These are phyloP conservation scores for Cosmia pyralina DNA, from an alignment of 2,888 invertebrate genomes.

Conservation along the genomic window DNA sequence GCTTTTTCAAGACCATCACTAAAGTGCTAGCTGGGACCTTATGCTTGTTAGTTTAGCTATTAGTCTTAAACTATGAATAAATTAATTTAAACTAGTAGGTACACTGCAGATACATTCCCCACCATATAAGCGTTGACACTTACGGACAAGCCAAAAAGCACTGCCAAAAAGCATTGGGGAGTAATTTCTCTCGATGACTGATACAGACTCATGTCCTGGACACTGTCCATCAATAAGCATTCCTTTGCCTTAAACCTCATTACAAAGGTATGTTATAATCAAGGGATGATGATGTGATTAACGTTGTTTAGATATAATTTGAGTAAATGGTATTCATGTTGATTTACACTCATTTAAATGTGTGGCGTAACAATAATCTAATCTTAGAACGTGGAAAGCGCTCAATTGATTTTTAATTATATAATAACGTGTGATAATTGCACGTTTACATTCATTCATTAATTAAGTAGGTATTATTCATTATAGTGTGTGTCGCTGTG, in stretches of 20 bases:
- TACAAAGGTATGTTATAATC: neutral
- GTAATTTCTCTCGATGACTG: neutral
- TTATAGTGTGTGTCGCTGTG: neutral
- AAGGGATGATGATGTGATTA: neutral
- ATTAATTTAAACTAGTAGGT: neutral
- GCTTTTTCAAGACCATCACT: neutral
- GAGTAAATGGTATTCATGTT: neutral
- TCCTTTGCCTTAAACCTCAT: neutral
- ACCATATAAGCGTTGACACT: too few species aligned
- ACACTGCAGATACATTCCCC: neutral
- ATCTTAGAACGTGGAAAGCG: too few species aligned
- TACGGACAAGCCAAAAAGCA: too few species aligned
- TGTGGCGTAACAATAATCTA: neutral
- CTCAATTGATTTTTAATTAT: neutral
- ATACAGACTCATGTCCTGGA: too few species aligned
- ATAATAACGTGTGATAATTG: neutral
- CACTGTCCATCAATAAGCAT: neutral
- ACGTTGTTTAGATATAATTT: neutral
- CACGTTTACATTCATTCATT: neutral
- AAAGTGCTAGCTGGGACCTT: neutral
- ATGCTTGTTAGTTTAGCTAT: neutral
- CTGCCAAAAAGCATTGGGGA: too few species aligned
- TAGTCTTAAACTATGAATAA: neutral
- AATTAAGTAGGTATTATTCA: neutral
- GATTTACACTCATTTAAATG: neutral